Base-by-base conservation (phyloP, 2,888 invertebrate species). In the Tridacna gigas region DNA sequence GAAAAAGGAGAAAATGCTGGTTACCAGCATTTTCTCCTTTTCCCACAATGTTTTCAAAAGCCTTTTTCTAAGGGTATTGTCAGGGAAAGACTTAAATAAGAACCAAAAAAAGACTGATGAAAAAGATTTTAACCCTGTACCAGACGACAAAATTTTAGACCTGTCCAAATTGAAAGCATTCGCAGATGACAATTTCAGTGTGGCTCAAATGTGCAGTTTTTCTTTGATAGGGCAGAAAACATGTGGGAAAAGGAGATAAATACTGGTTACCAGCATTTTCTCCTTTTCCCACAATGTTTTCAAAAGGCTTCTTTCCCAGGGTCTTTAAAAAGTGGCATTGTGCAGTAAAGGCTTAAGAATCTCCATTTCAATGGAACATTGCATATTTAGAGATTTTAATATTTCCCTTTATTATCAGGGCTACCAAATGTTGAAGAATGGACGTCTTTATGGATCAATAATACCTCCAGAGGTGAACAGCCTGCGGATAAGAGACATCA, bases 351-450 rank as follows among this genome's bases (percentile, higher is more conserved):
- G 37, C 3, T 37, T 37, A 37, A 37, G n/a, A n/a, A n/a, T n/a
- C n/a, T n/a, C n/a, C n/a, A 51, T 51, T 15, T 13, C 51, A 51
- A 13, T 51, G 51, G 11, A 67, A 67, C 37, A 67, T 67, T 28
- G 5, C 37, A 37, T n/a, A 45, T 56, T 74, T 37, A 7, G 37
- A 37, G 37, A 37, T 7, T 4, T 37, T 37, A 4, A 37, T 7
- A 37, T 37, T 37, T 37, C n/a, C n/a, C 3, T 37, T 18, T 74
- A 7, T 79, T 88, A 86, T 12, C 83, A 94, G 94, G 95, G 95
- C 45, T 95, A 94, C 88, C 95, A 94, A 85, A 92, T 95, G 91
- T 86, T 95, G 86, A 94, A 93, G 89, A 92, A 95, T 90, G 94
- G 94, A 22, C 91, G 92, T 66, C 88, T 94, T 20, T 94, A 95